phyloP scores from a whole-genome alignment of 2,797 vertebrate species.

The Champsocephalus esox region DNA sequence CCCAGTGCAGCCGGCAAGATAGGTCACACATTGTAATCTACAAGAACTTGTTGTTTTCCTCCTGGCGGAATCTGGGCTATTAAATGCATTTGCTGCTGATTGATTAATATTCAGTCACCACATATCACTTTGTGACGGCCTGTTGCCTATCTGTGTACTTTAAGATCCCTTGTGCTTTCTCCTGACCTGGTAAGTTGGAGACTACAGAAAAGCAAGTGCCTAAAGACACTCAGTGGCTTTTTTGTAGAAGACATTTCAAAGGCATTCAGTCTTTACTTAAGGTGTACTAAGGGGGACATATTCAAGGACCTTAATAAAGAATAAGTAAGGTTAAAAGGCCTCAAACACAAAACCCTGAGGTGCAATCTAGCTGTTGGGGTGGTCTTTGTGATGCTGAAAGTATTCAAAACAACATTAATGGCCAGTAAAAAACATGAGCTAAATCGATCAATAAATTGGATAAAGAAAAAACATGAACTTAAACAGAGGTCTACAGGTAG shows the following conservation, averaged over 20 bases:
- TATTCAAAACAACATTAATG: not conserved
- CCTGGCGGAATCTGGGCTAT: slow-evolving; percentile 5
- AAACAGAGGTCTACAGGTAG: too few relatives aligned
- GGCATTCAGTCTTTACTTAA: not conserved
- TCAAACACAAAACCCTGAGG: not conserved
- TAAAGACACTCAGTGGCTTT: not conserved
- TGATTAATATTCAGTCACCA: slow-evolving; percentile 10
- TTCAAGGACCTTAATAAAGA: not conserved
- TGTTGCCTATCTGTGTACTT: slow-evolving; percentile 1
- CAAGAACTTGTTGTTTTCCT: slow-evolving; percentile 35
- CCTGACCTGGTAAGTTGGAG: not conserved
- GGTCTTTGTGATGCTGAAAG: slow-evolving; percentile 6
- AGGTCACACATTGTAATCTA: slow-evolving; percentile 55
- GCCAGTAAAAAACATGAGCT: slow-evolving; percentile 6
- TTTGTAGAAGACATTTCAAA: not conserved
- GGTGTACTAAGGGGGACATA: not conserved
- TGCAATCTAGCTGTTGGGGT: not conserved
- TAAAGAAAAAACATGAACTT: not conserved
- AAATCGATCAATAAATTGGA: not conserved
- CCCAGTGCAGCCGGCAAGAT: slow-evolving; percentile 64
- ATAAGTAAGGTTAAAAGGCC: not conserved
- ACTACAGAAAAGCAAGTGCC: not conserved
- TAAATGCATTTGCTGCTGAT: slow-evolving; percentile 5
- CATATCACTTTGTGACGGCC: not conserved
- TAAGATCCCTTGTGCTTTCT: slow-evolving; percentile 4